phyloP scores from a whole-genome alignment of 2,797 vertebrate genomes.

The Leptoclinus maculatus region DNA sequence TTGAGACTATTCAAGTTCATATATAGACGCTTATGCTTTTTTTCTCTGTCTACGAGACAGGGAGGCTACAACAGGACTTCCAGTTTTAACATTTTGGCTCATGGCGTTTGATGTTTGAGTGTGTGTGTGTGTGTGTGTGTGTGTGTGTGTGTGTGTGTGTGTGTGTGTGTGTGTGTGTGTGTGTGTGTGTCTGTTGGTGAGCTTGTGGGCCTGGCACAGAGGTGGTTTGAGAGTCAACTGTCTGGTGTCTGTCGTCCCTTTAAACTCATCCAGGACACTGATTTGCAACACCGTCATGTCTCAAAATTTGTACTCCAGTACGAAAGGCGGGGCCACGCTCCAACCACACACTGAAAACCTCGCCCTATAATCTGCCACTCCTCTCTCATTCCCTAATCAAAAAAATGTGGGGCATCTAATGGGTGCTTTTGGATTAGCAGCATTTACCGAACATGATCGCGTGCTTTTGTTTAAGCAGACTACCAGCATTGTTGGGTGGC shows the following conservation, averaged over 20 bases:
- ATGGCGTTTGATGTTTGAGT: neutral
- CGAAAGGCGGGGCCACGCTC: neutral
- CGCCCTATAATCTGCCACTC: fast-evolving
- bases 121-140: too few species aligned
- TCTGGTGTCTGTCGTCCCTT: neutral
- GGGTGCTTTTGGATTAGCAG: neutral
- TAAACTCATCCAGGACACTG: neutral
- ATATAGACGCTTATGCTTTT: neutral
- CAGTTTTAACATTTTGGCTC: neutral
- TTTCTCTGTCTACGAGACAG: neutral
- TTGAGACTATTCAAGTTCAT: neutral
- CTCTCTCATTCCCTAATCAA: neutral
- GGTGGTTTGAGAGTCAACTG: neutral
- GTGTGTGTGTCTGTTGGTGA: neutral
- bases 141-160: too few species aligned
- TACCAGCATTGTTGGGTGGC: neutral
- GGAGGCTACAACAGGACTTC: neutral
- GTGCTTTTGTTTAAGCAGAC: too few species aligned
- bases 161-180: too few species aligned
- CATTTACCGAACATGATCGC: neutral
- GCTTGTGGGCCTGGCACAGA: neutral
- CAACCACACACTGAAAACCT: neutral
- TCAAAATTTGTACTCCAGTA: neutral
- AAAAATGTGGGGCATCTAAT: neutral
- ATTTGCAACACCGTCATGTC: neutral